phyloP scores from a whole-genome alignment of 2,888 invertebrate species.

The Polietes domitor region DNA sequence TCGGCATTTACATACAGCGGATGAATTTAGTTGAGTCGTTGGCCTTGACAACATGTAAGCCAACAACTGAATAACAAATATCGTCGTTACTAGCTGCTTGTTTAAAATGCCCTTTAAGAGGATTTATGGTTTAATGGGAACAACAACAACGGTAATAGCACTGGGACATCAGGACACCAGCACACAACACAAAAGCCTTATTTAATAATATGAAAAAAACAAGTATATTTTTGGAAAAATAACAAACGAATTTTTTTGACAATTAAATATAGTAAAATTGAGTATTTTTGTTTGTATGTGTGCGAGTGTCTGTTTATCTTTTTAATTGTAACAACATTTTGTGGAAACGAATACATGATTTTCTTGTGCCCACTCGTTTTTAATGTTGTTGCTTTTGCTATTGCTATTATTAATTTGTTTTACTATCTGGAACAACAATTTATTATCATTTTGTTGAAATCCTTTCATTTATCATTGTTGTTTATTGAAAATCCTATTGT shows the following conservation, averaged over 20 bases:
- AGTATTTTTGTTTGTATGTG: neutral
- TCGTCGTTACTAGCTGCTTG: constrained; percentile 46
- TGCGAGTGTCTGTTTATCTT: neutral
- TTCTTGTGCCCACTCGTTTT: neutral
- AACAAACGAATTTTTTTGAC: neutral
- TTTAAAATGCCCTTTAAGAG: constrained; percentile 50
- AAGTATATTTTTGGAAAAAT: neutral
- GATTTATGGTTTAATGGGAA: constrained; percentile 41
- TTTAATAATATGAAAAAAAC: neutral
- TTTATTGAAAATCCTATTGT: constrained; percentile 53
- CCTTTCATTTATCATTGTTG: constrained; percentile 60
- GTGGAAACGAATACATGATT: neutral
- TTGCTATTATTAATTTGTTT: constrained; percentile 1
- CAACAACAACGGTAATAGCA: constrained; percentile 3
- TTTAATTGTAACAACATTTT: neutral
- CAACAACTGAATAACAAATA: neutral
- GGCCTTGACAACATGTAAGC: neutral
- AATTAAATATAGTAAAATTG: neutral
- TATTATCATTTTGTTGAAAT: constrained; percentile 42
- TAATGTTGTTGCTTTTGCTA: neutral
- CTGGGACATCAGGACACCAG: too few relatives aligned
- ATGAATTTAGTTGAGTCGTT: neutral
- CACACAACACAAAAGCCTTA: neutral
- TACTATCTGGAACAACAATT: constrained; percentile 10
- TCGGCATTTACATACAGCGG: neutral